Evolutionary conservation across 1,140 invertebrate genomes (phyloP), one percentile per base, ranked within the genome.

Genomic region (Subanguina moxae): DNA sequence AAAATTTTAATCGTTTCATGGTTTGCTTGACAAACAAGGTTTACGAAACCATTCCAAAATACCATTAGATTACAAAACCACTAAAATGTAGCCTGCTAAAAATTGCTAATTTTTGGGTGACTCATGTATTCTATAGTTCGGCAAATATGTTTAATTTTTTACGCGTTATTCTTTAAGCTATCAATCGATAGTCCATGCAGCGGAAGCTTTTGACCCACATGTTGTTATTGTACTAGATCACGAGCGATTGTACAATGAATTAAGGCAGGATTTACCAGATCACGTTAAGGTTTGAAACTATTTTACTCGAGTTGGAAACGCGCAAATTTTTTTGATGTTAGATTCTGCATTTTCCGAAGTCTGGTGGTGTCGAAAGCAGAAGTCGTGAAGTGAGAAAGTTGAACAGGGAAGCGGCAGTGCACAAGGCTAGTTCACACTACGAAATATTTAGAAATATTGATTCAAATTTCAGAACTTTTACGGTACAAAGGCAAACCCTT

Each of bases 191-290:
- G 82, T 86, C 11, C 90, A 94, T 78, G 89, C 91, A 5, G 91
- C 92, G 0, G 89, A 91, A 79, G 90, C 90, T 7, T 97, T 97
- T 85, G 91, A 95, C 86, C 92, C 84, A 1, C 92, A 95, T 83
- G 89, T 94, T 0, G 92, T 98, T 76, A 85, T 97, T 68, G 94
- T 98, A 0, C 82, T 99, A 58, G 95, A 98, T 84, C 94, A 98
- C 56, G 74, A 76, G 38, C 68, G 73, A 9, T 30, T 76, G n/a
- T 73, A 65, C 42, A 64, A 57, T 23, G 76, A 76, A 21, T 46
- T 76, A 7, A 48, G 57, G 42, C 46, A 64, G 25, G 74, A 76
- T 30, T 65, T 76, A 23, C 65, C 71, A 1, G 67, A 25, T 27
- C 69, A 43, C 25, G 62, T 76, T 23, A 76, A 78, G 52, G 69